Percentiles rank a stretch among this genome's conserved stretches.
These are phyloP conservation scores for Pan troglodytes DNA, from an alignment of 2,113 vertebrate genomes.

Conservation along the genomic window DNA sequence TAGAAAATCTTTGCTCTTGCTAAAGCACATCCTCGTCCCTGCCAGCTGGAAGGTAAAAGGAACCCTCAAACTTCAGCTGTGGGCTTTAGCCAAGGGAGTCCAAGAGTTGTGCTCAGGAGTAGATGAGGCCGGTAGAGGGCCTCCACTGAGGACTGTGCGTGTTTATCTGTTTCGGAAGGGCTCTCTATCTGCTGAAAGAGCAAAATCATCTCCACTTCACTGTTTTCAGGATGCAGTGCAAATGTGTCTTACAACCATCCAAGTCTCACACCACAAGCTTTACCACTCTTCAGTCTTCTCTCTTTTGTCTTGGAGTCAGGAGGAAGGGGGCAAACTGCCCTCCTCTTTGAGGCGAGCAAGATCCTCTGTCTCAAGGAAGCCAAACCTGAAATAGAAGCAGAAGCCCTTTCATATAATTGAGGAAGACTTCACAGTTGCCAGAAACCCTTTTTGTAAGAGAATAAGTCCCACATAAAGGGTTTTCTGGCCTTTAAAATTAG, in stretches of 20 bases:
- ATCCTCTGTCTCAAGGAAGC: not conserved
- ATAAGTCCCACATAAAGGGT: not conserved
- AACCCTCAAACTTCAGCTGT: not conserved
- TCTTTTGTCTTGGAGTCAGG: not conserved
- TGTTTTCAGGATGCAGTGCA: not conserved
- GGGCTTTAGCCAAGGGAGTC: not conserved
- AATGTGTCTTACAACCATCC: not conserved
- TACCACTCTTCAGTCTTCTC: not conserved
- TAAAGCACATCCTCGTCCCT: not conserved
- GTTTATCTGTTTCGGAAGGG: not conserved
- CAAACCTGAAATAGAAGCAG: not conserved
- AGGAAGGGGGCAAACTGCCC: not conserved
- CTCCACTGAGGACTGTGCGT: not conserved
- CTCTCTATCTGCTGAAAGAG: not conserved
- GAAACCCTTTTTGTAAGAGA: not conserved
- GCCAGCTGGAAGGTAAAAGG: not conserved
- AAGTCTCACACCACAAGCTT: not conserved
- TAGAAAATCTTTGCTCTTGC: conserved; percentile 52
- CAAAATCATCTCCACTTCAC: not conserved
- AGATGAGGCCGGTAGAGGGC: too few relatives aligned
- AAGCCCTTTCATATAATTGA: not conserved
- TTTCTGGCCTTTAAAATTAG: not conserved
- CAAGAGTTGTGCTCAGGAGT: accelerated
- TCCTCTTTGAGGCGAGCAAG: not conserved
- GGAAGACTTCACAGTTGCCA: not conserved